Conservation (phyloP, 2,888 invertebrate species). For the Blastobasis lacticolella region DNA sequence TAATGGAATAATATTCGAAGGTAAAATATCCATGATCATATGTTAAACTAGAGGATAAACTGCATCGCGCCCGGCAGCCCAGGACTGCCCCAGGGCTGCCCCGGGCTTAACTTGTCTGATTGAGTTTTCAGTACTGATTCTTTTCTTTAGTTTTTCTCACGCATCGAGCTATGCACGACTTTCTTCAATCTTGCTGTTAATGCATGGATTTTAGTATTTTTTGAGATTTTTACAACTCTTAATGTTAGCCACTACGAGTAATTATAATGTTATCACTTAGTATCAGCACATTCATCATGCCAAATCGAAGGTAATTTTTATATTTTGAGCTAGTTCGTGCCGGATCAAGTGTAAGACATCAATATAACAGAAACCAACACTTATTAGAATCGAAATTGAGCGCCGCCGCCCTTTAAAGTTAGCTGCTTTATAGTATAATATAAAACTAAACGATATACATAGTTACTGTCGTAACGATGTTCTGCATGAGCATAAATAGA, state of each 20-base stretch:
- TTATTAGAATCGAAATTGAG: constrained; percentile 22
- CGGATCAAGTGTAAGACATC: constrained; percentile 66
- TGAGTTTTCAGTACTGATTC: constrained; percentile 42
- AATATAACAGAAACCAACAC: constrained; percentile 16
- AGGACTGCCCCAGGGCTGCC: constrained; percentile 32
- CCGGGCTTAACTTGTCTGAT: constrained; percentile 35
- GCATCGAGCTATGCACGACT: constrained; percentile 73
- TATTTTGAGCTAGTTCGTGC: constrained; percentile 39
- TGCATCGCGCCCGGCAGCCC: constrained; percentile 41
- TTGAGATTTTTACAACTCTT: constrained; percentile 46
- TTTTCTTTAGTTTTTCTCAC: constrained; percentile 66
- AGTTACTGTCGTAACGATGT: constrained; percentile 34
- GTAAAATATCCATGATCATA: constrained; percentile 62
- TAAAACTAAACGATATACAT: too few species aligned
- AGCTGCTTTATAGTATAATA: constrained; percentile 14
- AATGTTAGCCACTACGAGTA: constrained; percentile 60
- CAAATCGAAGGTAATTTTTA: constrained; percentile 52
- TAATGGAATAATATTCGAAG: constrained; percentile 58
- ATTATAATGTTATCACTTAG: constrained; percentile 61
- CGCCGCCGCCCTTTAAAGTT: constrained; percentile 29
- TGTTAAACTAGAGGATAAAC: constrained; percentile 45
- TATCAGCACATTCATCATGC: constrained; percentile 69
- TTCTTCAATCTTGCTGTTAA: constrained; percentile 64
- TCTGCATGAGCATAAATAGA: constrained; percentile 52
- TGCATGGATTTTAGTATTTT: constrained; percentile 64